These are phyloP conservation scores for Drosophila fuyamai DNA, from an alignment of 1,140 invertebrate species.

Conservation along the genomic window DNA sequence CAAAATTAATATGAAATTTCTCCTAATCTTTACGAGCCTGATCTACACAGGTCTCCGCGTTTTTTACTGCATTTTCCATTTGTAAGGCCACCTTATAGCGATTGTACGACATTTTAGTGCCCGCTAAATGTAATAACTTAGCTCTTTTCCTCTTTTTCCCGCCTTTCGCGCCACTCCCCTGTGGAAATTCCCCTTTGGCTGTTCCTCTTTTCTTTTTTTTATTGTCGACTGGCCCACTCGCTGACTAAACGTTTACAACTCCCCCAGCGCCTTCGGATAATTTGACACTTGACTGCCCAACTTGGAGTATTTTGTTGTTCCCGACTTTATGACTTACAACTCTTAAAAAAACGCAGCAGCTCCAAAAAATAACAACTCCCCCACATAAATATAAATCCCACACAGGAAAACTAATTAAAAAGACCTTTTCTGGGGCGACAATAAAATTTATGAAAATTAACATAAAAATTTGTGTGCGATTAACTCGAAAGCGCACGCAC, in stretches of 20 bases:
- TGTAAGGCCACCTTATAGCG: slow-evolving; percentile 26
- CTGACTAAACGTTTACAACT: slow-evolving; percentile 67
- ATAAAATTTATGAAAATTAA: slow-evolving; percentile 84
- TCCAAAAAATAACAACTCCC: slow-evolving; percentile 2
- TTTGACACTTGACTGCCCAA: slow-evolving; percentile 76
- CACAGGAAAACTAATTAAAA: slow-evolving; percentile 79
- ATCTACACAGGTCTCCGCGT: slow-evolving; percentile 16
- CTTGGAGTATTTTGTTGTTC: slow-evolving; percentile 49
- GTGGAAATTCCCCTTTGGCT: slow-evolving; percentile 24
- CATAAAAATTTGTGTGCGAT: slow-evolving; percentile 82
- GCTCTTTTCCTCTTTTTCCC: slow-evolving; percentile 7
- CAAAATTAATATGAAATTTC: slow-evolving; percentile 11
- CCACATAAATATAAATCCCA: slow-evolving; percentile 65
- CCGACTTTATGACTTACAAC: slow-evolving; percentile 71
- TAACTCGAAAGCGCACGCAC: slow-evolving; percentile 73
- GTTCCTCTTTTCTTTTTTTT: slow-evolving; percentile 40
- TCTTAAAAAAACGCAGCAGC: slow-evolving; percentile 64
- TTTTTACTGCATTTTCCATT: slow-evolving; percentile 36
- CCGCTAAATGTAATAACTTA: slow-evolving; percentile 52
- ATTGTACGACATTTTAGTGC: slow-evolving; percentile 33
- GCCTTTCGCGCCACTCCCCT: slow-evolving; percentile 20
- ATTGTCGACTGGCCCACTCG: slow-evolving; percentile 44
- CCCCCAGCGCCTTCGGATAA: slow-evolving; percentile 69
- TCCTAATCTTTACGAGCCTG: slow-evolving; percentile 28
- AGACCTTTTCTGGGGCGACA: slow-evolving; percentile 70